phyloP scores from a whole-genome alignment of 2,888 invertebrate genomes.

The Conistra vaccinii region DNA sequence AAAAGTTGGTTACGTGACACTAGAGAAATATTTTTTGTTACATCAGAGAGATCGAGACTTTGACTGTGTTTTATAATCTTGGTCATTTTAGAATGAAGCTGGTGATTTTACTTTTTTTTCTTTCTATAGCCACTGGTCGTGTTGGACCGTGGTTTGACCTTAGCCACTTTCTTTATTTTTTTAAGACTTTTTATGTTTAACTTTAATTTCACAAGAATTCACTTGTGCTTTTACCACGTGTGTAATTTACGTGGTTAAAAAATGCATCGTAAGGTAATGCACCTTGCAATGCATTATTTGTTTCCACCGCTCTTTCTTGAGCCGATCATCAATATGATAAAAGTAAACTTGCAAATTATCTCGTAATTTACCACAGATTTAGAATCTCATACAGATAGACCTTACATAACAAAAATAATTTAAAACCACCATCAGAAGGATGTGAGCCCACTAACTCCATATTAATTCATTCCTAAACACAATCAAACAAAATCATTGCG shows the following conservation, averaged over 20 bases:
- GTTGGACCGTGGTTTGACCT: not conserved
- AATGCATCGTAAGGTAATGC: too few relatives aligned
- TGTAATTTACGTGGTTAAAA: too few relatives aligned
- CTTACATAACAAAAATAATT: conserved; percentile 7
- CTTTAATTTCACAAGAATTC: not conserved
- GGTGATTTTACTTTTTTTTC: too few relatives aligned
- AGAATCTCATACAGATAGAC: not conserved
- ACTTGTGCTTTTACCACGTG: too few relatives aligned
- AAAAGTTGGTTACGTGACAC: not conserved
- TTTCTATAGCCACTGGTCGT: too few relatives aligned
- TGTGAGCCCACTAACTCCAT: conserved; percentile 2
- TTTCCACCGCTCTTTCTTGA: not conserved
- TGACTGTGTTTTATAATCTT: not conserved
- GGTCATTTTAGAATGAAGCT: not conserved
- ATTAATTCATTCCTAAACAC: conserved; percentile 48
- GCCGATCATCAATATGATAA: not conserved
- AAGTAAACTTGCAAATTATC: not conserved
- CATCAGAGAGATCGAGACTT: not conserved
- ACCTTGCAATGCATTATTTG: not conserved
- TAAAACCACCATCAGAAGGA: not conserved
- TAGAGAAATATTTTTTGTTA: not conserved
- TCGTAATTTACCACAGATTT: not conserved
- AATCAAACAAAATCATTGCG: conserved; percentile 63
- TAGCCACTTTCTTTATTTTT: not conserved
- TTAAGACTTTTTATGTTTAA: not conserved